A percentile compares a stretch with the other conserved stretches of the same genome.
phyloP scores from a whole-genome alignment of 2,113 vertebrate genomes.

The Petrocephalus zakoni region DNA sequence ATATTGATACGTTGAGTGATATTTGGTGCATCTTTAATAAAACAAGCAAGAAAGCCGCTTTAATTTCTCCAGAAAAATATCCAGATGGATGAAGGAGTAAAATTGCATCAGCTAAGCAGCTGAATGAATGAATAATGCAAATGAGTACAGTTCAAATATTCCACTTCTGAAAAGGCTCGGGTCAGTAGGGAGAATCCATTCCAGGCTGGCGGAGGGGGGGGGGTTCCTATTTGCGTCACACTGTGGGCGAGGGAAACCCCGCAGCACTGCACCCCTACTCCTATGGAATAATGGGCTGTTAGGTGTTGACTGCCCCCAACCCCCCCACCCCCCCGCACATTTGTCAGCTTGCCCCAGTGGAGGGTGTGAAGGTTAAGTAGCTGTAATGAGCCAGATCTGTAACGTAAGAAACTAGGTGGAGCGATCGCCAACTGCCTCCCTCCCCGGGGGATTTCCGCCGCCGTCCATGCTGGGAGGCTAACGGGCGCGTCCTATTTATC shows the following conservation, averaged over 20 bases:
- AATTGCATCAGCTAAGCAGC: background rate
- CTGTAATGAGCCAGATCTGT: constrained; percentile 4
- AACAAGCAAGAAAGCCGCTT: background rate
- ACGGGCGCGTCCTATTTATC: background rate
- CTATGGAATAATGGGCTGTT: background rate
- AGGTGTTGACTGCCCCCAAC: background rate
- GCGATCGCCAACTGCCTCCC: background rate
- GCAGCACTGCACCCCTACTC: background rate
- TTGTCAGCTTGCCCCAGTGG: background rate
- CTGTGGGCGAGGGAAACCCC: background rate
- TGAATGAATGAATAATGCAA: background rate
- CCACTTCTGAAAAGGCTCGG: background rate
- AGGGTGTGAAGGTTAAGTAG: constrained; percentile 15
- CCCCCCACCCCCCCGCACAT: background rate
- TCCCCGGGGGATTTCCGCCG: background rate
- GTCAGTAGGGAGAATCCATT: background rate
- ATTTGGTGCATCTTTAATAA: background rate
- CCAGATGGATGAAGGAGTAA: background rate
- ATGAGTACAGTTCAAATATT: background rate
- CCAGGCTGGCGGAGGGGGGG: background rate
- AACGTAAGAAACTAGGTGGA: background rate
- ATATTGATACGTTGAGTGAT: background rate
- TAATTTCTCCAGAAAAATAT: background rate
- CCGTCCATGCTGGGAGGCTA: background rate
- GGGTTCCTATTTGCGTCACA: background rate